Conservation (phyloP, 2,113 vertebrate species). For the Arenaria interpres region DNA sequence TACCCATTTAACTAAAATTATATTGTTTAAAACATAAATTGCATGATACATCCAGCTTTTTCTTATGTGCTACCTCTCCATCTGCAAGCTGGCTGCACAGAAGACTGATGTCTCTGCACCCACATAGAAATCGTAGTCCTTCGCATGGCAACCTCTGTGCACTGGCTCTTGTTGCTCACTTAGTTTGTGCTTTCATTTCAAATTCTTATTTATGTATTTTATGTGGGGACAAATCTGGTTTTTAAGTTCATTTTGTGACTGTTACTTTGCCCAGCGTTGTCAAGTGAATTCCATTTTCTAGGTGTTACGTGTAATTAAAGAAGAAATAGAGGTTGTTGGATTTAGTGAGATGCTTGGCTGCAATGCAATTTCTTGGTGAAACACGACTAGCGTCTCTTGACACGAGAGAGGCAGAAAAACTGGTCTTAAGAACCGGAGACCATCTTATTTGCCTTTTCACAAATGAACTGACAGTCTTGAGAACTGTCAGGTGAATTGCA, state of each 20-base stretch:
- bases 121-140: not conserved
- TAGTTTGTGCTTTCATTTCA: not conserved
- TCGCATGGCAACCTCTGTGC: not conserved
- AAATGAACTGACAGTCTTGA: not conserved
- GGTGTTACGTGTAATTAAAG: not conserved
- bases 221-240: not conserved
- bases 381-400: not conserved
- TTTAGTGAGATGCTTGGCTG: not conserved
- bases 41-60: conserved; percentile 5
- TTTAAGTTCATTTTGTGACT: not conserved
- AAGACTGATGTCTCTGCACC: not conserved
- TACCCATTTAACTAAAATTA: conserved; percentile 53
- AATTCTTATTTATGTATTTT: not conserved
- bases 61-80: not conserved
- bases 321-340: not conserved
- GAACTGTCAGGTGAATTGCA: not conserved
- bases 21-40: conserved; percentile 49
- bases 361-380: accelerated
- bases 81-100: not conserved
- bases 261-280: not conserved
- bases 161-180: not conserved
- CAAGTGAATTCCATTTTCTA: not conserved
- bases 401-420: not conserved
- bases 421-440: not conserved
- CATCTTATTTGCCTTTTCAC: not conserved